phyloP scores from a whole-genome alignment of 2,797 vertebrate species.

The Pteropus rufus region DNA sequence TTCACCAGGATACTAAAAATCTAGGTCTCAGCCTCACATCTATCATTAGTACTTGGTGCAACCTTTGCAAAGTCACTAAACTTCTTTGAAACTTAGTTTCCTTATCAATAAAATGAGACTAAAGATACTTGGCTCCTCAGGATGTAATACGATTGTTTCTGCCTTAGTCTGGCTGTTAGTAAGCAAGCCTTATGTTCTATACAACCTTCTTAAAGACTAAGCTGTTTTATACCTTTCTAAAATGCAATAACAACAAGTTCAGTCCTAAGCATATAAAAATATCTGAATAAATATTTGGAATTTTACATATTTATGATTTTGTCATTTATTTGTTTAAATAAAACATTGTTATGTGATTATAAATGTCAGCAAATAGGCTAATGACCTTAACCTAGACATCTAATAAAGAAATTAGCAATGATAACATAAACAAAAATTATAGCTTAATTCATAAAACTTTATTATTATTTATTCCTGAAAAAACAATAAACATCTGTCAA shows the following conservation, averaged over 20 bases:
- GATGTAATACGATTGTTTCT: not conserved
- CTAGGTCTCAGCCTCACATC: not conserved
- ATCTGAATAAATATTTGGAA: not conserved
- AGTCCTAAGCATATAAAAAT: not conserved
- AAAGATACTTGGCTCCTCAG: not conserved
- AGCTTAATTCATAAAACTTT: slow-evolving; percentile 27
- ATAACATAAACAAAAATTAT: slow-evolving; percentile 25
- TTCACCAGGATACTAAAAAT: not conserved
- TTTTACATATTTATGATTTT: slow-evolving; percentile 26
- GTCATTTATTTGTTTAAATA: slow-evolving; percentile 34
- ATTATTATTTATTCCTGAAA: slow-evolving; percentile 35
- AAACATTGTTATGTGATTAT: not conserved
- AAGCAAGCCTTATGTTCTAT: not conserved
- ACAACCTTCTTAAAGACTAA: not conserved
- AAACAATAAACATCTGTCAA: slow-evolving; percentile 23
- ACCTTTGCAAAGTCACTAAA: not conserved
- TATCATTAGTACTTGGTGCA: not conserved
- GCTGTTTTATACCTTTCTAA: not conserved
- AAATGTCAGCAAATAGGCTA: slow-evolving; percentile 48
- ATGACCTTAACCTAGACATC: slow-evolving; percentile 12
- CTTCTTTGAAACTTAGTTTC: not conserved
- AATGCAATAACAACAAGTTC: not conserved
- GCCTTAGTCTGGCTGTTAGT: not conserved
- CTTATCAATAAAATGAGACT: not conserved
- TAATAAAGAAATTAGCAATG: slow-evolving; percentile 48